phyloP scores from a whole-genome alignment of 2,888 invertebrate genomes.

The Trisateles emortualis region DNA sequence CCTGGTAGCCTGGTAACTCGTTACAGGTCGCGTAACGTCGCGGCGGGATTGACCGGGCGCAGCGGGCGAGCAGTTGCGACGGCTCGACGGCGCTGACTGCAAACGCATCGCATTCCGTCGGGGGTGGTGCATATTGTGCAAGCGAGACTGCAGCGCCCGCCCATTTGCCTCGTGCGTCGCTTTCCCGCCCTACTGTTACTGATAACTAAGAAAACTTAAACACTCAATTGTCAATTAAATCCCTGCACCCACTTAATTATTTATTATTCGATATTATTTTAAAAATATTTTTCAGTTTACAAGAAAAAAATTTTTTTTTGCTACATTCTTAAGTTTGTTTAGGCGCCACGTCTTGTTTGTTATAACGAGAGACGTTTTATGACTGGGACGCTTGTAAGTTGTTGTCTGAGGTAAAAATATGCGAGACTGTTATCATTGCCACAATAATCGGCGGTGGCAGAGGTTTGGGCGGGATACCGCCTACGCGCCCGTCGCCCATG shows the following conservation, averaged over 20 bases:
- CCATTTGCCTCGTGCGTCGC: conserved; percentile 84
- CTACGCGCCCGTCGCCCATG: conserved; percentile 69
- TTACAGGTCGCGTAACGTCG: conserved; percentile 83
- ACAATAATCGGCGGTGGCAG: conserved; percentile 43
- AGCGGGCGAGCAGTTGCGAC: conserved; percentile 72
- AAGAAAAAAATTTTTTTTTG: background rate
- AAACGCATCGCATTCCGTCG: conserved; percentile 69
- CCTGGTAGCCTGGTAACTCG: conserved; percentile 80
- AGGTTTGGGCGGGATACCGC: conserved; percentile 63
- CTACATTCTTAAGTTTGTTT: background rate
- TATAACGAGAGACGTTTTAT: conserved; percentile 3
- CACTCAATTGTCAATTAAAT: conserved; percentile 38
- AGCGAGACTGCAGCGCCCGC: conserved; percentile 84
- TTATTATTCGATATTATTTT: conserved; percentile 35
- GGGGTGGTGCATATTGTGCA: conserved; percentile 85
- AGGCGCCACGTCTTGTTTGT: background rate
- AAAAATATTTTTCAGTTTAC: background rate
- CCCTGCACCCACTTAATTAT: conserved; percentile 48
- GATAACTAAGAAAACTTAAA: conserved; percentile 68
- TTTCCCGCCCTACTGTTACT: conserved; percentile 83
- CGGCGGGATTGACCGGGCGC: conserved; percentile 58
- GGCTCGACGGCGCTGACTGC: conserved; percentile 79
- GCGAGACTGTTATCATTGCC: conserved; percentile 47
- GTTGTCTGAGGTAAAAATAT: conserved; percentile 27
- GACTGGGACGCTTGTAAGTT: conserved; percentile 18